A percentile compares a stretch with the other conserved stretches of the same genome.
Conservation (phyloP, 2,113 vertebrate species). For the Lagopus leucura region DNA sequence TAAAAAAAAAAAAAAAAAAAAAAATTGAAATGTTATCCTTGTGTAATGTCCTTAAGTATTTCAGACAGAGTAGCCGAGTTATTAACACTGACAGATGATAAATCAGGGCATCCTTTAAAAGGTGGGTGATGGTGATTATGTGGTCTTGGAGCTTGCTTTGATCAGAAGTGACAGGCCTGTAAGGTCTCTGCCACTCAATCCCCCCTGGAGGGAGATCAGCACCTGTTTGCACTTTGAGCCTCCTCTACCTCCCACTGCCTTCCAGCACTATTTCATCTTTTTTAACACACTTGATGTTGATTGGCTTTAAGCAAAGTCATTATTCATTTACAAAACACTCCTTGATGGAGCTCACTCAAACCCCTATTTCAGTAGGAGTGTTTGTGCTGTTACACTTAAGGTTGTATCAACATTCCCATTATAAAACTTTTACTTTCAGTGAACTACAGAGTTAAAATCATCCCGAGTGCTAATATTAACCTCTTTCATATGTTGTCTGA, state of each 20-base stretch:
- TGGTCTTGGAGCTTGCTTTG: conserved; percentile 83
- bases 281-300: conserved; percentile 44
- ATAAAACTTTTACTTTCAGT: not conserved
- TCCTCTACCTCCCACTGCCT: conserved; percentile 76
- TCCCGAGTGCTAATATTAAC: not conserved
- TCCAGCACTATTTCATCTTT: conserved; percentile 66
- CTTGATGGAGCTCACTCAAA: not conserved
- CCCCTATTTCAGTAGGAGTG: not conserved
- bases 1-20: not conserved
- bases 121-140: conserved; percentile 78
- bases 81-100: conserved; percentile 70
- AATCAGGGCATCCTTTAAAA: conserved; percentile 65
- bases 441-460: not conserved
- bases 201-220: conserved; percentile 78
- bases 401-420: not conserved
- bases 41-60: conserved; percentile 59
- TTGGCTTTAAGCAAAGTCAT: conserved; percentile 60
- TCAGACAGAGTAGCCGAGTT: conserved; percentile 64
- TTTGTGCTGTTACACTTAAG: not conserved
- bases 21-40: conserved; percentile 24
- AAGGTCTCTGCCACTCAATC: conserved; percentile 72
- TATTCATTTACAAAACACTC: conserved; percentile 36
- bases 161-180: conserved; percentile 84
- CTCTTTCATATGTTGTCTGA: not conserved
- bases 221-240: conserved; percentile 89